These are phyloP conservation scores for Diorhabda carinulata DNA, from an alignment of 1,140 invertebrate genomes.

Conservation along the genomic window DNA sequence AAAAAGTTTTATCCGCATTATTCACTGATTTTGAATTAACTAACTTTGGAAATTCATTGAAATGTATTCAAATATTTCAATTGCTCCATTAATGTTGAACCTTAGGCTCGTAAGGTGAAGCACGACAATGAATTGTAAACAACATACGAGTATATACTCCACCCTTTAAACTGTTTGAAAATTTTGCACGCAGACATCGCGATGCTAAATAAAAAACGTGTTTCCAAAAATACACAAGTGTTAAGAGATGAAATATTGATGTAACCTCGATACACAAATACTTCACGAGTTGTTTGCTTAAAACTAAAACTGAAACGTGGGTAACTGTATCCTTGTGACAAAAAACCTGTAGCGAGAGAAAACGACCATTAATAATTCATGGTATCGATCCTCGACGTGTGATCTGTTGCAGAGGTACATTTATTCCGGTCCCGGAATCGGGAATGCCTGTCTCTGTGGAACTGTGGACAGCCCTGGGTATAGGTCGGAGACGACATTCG, in stretches of 20 bases:
- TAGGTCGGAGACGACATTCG: constrained; percentile 1
- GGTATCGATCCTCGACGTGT: constrained; percentile 1
- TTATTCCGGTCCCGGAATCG: neutral
- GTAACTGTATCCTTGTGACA: constrained; percentile 2
- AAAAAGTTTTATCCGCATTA: too few species aligned
- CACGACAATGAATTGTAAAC: too few species aligned
- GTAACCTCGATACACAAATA: neutral
- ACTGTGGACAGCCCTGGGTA: constrained; percentile 1
- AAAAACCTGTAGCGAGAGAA: neutral
- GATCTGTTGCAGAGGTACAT: constrained; percentile 1
- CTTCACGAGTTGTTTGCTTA: constrained; percentile 1
- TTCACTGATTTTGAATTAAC: too few species aligned
- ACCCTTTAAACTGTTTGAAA: too few species aligned
- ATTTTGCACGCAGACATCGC: neutral
- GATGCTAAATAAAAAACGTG: neutral
- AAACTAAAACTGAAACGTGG: constrained; percentile 2
- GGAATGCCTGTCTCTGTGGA: neutral
- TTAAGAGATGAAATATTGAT: constrained; percentile 1
- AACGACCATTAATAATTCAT: constrained; percentile 3
- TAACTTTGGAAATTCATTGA: too few species aligned
- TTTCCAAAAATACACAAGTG: neutral
- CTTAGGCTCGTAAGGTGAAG: too few species aligned
- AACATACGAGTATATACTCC: too few species aligned
- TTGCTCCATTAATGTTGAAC: too few species aligned
- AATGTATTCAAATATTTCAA: too few species aligned